These are phyloP conservation scores for Leptinotarsa rubiginosa DNA, from an alignment of 2,888 invertebrate species.

Conservation along the genomic window DNA sequence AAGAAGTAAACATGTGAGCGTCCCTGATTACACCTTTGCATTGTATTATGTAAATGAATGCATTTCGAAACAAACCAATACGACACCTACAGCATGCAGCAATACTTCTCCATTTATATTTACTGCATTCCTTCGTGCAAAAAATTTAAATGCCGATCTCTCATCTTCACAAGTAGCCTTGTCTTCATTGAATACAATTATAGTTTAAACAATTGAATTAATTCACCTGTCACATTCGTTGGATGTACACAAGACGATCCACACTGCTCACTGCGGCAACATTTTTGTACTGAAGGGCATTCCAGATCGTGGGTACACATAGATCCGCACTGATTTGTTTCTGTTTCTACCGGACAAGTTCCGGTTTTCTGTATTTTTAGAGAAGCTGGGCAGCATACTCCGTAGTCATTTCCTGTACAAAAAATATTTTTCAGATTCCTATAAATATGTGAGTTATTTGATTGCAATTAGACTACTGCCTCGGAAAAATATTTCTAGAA, in stretches of 20 bases:
- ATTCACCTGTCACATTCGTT: constrained; percentile 76
- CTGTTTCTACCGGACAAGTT: constrained; percentile 74
- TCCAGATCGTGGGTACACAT: constrained; percentile 84
- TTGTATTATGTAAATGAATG: constrained; percentile 17
- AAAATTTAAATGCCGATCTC: constrained; percentile 41
- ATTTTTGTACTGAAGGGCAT: constrained; percentile 85
- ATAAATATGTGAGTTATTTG: too few relatives aligned
- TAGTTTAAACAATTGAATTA: not conserved
- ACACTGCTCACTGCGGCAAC: constrained; percentile 81
- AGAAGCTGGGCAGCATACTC: constrained; percentile 87
- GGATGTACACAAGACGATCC: constrained; percentile 81
- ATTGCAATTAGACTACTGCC: too few relatives aligned
- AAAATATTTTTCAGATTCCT: not conserved
- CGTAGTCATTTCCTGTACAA: constrained; percentile 80
- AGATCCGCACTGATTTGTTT: constrained; percentile 71
- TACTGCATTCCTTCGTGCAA: constrained; percentile 32
- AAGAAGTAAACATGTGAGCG: not conserved
- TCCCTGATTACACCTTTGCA: constrained; percentile 2
- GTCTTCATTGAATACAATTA: not conserved
- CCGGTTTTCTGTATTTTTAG: constrained; percentile 82
- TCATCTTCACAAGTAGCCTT: constrained; percentile 17
- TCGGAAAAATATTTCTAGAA: too few relatives aligned
- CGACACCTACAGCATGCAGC: constrained; percentile 25
- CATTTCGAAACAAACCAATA: constrained; percentile 29
- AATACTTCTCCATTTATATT: constrained; percentile 28